Percentiles rank a stretch among this genome's conserved stretches.
These are phyloP conservation scores for Noctua comes DNA, from an alignment of 2,888 invertebrate species.

Conservation along the genomic window DNA sequence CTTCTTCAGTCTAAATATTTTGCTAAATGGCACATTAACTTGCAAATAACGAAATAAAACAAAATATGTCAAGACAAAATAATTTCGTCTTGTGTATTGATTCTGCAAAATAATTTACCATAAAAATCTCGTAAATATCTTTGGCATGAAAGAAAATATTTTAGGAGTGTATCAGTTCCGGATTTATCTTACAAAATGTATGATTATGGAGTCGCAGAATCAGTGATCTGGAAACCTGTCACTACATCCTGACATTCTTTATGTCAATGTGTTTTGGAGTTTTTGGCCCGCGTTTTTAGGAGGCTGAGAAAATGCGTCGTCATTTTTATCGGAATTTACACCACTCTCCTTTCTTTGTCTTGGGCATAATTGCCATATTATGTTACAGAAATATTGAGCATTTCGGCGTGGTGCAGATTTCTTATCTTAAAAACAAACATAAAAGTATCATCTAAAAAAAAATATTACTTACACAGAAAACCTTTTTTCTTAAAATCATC, in stretches of 20 bases:
- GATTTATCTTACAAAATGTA: constrained; percentile 22
- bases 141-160: constrained; percentile 23
- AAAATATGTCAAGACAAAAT: background rate
- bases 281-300: constrained; percentile 14
- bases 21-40: background rate
- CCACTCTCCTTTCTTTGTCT: background rate
- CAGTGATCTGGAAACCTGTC: constrained; percentile 53
- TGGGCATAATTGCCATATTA: background rate
- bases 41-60: background rate
- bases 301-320: constrained; percentile 1
- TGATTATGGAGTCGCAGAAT: constrained; percentile 44
- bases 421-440: background rate
- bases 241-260: constrained; percentile 41
- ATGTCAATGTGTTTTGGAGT: constrained; percentile 24
- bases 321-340: background rate
- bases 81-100: constrained; percentile 1
- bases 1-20: background rate
- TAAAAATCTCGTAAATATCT: constrained; percentile 29
- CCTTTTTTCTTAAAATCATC: constrained; percentile 24
- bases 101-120: constrained; percentile 11
- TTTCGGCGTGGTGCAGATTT: background rate
- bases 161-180: constrained; percentile 32
- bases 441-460: constrained; percentile 9
- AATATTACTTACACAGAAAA: background rate
- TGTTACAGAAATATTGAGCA: background rate